These are phyloP conservation scores for Gasteruption jaculator DNA, from an alignment of 2,888 invertebrate species.

Conservation along the genomic window DNA sequence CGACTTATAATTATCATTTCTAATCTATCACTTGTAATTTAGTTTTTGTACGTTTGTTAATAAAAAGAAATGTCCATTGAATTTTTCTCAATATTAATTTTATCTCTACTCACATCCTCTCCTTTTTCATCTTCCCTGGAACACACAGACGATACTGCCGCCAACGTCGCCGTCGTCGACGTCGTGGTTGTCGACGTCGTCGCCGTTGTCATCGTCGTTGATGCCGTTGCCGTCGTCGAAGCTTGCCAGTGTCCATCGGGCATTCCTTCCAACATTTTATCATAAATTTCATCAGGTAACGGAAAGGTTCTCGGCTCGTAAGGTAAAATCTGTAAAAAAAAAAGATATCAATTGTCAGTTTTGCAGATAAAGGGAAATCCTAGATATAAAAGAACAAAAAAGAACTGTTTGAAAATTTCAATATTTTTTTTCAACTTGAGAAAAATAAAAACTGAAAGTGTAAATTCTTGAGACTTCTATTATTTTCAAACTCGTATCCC, in stretches of 20 bases:
- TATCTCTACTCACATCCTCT: slow-evolving; percentile 40
- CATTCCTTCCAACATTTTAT: slow-evolving; percentile 67
- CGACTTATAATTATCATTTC: too few relatives aligned
- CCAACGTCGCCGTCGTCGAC: too few relatives aligned
- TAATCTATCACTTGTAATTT: too few relatives aligned
- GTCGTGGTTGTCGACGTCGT: too few relatives aligned
- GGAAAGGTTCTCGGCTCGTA: slow-evolving; percentile 75
- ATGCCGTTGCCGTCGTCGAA: slow-evolving; percentile 39
- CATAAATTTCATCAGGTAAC: slow-evolving; percentile 65
- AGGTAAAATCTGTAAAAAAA: slow-evolving; percentile 60
- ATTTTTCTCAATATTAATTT: background rate
- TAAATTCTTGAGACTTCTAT: background rate
- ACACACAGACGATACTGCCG: too few relatives aligned
- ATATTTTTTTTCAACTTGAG: background rate
- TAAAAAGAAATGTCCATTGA: too few relatives aligned
- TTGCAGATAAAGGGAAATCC: background rate
- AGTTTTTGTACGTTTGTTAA: too few relatives aligned
- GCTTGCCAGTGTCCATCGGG: slow-evolving; percentile 59
- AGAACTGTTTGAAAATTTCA: background rate
- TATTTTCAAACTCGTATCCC: slow-evolving; percentile 3
- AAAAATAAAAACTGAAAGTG: background rate
- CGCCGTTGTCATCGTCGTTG: too few relatives aligned
- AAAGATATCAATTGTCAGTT: too few relatives aligned
- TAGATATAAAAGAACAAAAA: background rate
- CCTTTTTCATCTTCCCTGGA: slow-evolving; percentile 45